phyloP scores from a whole-genome alignment of 2,113 vertebrate genomes.

The Ctenodactylus gundi region DNA sequence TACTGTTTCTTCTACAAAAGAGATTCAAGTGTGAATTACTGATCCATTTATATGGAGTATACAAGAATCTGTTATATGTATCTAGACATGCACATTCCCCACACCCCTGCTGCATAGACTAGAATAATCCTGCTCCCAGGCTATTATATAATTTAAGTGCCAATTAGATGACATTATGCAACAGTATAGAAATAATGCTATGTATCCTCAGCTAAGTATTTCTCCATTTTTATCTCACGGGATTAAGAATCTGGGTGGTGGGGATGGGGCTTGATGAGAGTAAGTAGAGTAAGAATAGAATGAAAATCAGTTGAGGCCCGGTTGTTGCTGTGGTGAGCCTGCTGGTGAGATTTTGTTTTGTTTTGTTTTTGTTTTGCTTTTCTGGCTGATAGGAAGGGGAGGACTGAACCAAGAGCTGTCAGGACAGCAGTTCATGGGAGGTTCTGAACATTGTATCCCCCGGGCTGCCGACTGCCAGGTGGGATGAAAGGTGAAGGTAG shows the following conservation, averaged over 20 bases:
- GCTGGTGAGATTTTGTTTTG: background rate
- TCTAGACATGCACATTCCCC: background rate
- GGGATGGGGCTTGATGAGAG: background rate
- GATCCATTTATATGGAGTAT: background rate
- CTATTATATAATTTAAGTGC: conserved; percentile 15
- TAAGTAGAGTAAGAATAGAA: background rate
- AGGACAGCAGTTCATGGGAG: background rate
- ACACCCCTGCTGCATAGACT: background rate
- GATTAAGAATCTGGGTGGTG: conserved; percentile 4
- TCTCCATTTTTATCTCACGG: background rate
- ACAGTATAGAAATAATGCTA: conserved; percentile 15
- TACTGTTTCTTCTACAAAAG: background rate
- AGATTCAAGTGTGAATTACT: background rate
- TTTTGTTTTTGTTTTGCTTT: conserved; percentile 1
- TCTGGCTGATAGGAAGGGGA: background rate
- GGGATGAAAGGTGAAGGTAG: conserved; percentile 13
- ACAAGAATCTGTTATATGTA: background rate
- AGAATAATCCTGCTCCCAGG: background rate
- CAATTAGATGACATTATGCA: conserved; percentile 48
- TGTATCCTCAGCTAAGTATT: conserved; percentile 30
- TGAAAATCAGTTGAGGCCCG: background rate
- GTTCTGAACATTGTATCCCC: background rate
- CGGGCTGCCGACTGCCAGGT: conserved; percentile 37
- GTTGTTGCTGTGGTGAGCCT: background rate
- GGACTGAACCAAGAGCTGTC: background rate